phyloP scores from a whole-genome alignment of 2,113 vertebrate species.

The Dicentrarchus labrax region DNA sequence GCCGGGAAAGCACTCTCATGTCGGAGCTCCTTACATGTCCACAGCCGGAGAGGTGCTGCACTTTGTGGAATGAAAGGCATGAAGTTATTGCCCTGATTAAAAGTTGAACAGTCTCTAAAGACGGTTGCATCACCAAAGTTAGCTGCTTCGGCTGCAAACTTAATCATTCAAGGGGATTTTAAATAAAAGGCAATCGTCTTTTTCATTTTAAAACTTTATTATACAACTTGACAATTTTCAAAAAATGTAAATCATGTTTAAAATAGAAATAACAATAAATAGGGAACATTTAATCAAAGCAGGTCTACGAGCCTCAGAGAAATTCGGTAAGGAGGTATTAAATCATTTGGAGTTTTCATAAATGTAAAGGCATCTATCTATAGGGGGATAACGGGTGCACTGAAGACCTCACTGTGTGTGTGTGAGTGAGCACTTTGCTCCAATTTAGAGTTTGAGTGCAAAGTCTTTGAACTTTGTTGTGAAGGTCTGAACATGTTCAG shows the following conservation, averaged over 20 bases:
- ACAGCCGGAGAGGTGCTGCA: conserved; percentile 62
- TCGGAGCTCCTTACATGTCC: conserved; percentile 67
- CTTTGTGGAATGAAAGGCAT: conserved; percentile 68
- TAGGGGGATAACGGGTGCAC: conserved; percentile 23
- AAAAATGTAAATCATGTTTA: conserved; percentile 60
- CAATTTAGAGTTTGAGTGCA: conserved; percentile 16
- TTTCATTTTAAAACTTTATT: conserved; percentile 74
- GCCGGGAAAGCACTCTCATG: conserved; percentile 59
- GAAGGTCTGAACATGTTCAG: conserved; percentile 34
- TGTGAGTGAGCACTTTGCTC: conserved; percentile 19
- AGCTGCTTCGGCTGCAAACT: conserved; percentile 5
- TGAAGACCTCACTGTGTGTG: conserved; percentile 16
- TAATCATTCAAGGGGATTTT: background rate
- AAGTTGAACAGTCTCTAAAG: conserved; percentile 44
- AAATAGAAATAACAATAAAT: conserved; percentile 80
- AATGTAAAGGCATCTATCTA: conserved; percentile 37
- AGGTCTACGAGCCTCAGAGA: conserved; percentile 40
- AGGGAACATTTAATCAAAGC: conserved; percentile 54
- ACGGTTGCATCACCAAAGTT: conserved; percentile 11
- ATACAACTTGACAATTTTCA: conserved; percentile 68
- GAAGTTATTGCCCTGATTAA: conserved; percentile 83
- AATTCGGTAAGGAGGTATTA: conserved; percentile 21
- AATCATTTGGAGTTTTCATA: conserved; percentile 9
- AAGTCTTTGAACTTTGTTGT: conserved; percentile 52
- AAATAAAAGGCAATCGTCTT: background rate